phyloP scores from a whole-genome alignment of 2,113 vertebrate genomes.

The Cavia porcellus region DNA sequence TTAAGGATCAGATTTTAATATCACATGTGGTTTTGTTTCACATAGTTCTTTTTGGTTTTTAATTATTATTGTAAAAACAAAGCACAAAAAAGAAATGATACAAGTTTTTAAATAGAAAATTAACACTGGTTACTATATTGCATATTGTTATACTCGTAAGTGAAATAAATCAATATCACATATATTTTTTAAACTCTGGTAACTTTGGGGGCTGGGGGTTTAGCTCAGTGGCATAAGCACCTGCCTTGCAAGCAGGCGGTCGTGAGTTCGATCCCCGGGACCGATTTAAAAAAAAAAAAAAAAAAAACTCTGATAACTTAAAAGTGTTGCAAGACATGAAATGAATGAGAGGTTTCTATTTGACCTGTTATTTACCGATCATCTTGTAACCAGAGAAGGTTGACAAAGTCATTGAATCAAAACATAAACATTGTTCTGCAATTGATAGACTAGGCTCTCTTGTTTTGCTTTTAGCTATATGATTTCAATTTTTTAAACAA shows the following conservation, averaged over 20 bases:
- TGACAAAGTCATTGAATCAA: neutral
- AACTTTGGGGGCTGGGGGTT: no score
- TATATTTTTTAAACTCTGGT: neutral
- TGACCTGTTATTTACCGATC: neutral
- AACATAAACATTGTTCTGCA: neutral
- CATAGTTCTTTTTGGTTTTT: no score
- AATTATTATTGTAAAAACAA: no score
- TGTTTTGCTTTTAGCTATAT: neutral
- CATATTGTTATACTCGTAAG: no score
- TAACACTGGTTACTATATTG: no score
- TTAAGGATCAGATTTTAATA: neutral
- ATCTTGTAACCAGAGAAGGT: neutral
- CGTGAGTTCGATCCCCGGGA: no score
- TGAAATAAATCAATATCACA: no score
- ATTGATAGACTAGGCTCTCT: neutral
- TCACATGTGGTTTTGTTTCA: neutral
- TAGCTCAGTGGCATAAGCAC: no score
- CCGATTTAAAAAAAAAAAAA: no score
- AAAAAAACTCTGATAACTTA: neutral
- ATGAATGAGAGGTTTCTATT: neutral
- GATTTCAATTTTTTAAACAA: neutral
- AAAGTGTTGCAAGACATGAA: neutral
- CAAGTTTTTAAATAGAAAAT: no score
- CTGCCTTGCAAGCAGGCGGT: no score
- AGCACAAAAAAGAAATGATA: no score